A percentile compares a stretch with the other conserved stretches of the same genome.
Evolutionary conservation across 2,888 invertebrate genomes (phyloP).

Genomic region (Scaptomyza caliginosa): DNA sequence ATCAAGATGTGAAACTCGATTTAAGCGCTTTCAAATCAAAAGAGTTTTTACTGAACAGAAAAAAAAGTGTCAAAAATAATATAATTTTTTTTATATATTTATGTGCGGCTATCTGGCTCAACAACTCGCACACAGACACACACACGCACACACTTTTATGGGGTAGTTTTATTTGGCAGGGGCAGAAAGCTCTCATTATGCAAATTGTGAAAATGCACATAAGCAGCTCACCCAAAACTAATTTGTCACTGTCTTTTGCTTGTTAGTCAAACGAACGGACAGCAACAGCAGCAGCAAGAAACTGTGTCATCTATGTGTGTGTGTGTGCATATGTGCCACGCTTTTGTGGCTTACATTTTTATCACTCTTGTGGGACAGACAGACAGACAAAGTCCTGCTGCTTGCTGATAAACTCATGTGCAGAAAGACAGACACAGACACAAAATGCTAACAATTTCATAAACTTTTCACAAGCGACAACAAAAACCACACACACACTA

Average conservation of each 20-base stretch:
- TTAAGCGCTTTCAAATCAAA: conserved; percentile 49
- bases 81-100: conserved; percentile 62
- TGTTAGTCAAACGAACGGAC: conserved; percentile 72
- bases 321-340: conserved; percentile 25
- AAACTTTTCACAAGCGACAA: conserved; percentile 43
- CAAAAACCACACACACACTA: neutral
- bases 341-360: conserved; percentile 76
- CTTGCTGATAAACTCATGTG: conserved; percentile 8
- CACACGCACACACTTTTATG: conserved; percentile 2
- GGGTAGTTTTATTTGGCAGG: neutral
- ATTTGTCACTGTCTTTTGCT: conserved; percentile 79
- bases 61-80: conserved; percentile 75
- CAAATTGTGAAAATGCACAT: conserved; percentile 78
- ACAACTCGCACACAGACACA: conserved; percentile 18
- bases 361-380: conserved; percentile 62
- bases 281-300: conserved; percentile 20
- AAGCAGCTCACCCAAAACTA: conserved; percentile 79
- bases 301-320: conserved; percentile 25
- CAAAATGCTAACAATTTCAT: conserved; percentile 71
- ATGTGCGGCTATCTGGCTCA: conserved; percentile 38
- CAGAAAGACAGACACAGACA: conserved; percentile 30
- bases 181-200: conserved; percentile 66
- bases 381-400: conserved; percentile 29
- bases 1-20: conserved; percentile 59
- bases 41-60: conserved; percentile 51